These are phyloP conservation scores for Pteronura brasiliensis DNA, from an alignment of 2,113 vertebrate genomes.

Conservation along the genomic window DNA sequence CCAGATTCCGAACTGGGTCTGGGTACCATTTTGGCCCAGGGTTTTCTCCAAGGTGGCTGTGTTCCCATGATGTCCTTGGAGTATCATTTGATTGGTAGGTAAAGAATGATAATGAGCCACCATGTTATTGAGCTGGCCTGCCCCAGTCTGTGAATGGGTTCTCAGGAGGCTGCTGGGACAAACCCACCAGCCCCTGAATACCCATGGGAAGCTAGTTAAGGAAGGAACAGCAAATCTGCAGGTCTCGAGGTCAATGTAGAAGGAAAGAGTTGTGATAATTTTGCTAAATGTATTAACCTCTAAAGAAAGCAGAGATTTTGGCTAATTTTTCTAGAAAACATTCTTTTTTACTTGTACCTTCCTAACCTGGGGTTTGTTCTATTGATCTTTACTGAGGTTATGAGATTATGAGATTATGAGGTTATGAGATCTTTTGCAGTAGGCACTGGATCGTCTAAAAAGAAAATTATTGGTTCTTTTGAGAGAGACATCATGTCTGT, in stretches of 20 bases:
- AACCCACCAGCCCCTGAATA: not conserved
- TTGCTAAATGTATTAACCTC: not conserved
- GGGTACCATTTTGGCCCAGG: not conserved
- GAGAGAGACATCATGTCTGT: not conserved
- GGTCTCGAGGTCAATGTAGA: not conserved
- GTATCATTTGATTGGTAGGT: not conserved
- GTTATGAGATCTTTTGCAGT: not conserved
- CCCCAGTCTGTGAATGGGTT: not conserved
- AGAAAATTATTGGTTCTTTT: not conserved
- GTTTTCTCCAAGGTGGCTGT: not conserved
- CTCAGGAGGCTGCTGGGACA: not conserved
- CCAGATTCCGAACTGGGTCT: not conserved
- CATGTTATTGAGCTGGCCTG: not conserved
- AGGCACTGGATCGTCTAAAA: not conserved
- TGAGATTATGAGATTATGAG: not conserved
- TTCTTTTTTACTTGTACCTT: conserved; percentile 3
- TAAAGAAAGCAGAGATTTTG: not conserved
- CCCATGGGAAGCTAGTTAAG: not conserved
- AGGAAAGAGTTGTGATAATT: not conserved
- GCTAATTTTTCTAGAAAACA: not conserved
- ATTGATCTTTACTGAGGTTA: not conserved
- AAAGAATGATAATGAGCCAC: not conserved
- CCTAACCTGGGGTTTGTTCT: not conserved
- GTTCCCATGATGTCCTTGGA: not conserved
- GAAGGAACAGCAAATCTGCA: not conserved